These are phyloP conservation scores for Xylocopa sonorina DNA, from an alignment of 1,140 invertebrate species.

Conservation along the genomic window DNA sequence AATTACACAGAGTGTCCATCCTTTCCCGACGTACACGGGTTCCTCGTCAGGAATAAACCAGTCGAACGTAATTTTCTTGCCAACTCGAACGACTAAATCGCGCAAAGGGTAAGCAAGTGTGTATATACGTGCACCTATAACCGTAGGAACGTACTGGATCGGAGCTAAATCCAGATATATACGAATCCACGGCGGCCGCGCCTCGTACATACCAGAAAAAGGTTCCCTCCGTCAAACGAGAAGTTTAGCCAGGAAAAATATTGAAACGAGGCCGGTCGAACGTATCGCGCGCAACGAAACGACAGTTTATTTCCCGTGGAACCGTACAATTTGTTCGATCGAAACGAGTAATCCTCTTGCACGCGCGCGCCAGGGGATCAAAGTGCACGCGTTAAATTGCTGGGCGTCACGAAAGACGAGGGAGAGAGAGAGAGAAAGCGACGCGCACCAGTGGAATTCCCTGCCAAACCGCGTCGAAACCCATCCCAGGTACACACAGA, in stretches of 20 bases:
- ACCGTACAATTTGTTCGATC: constrained; percentile 15
- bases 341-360: constrained; percentile 34
- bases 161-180: neutral
- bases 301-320: neutral
- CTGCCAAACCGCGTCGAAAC: constrained; percentile 35
- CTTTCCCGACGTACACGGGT: neutral
- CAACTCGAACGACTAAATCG: neutral
- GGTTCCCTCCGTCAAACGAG: neutral
- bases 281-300: neutral
- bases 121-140: no score
- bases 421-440: no score
- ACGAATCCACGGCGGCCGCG: no score
- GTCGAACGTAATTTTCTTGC: neutral
- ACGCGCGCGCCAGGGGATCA: neutral
- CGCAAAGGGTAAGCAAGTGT: neutral
- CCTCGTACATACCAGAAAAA: no score
- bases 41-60: neutral
- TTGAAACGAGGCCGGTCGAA: neutral
- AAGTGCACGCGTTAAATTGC: constrained; percentile 37
- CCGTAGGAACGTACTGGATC: neutral
- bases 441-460: neutral
- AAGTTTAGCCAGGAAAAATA: neutral
- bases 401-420: constrained; percentile 19
- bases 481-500: no score
- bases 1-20: constrained; percentile 44